Conservation (phyloP, 2,888 invertebrate species). For the Tachina grossa region DNA sequence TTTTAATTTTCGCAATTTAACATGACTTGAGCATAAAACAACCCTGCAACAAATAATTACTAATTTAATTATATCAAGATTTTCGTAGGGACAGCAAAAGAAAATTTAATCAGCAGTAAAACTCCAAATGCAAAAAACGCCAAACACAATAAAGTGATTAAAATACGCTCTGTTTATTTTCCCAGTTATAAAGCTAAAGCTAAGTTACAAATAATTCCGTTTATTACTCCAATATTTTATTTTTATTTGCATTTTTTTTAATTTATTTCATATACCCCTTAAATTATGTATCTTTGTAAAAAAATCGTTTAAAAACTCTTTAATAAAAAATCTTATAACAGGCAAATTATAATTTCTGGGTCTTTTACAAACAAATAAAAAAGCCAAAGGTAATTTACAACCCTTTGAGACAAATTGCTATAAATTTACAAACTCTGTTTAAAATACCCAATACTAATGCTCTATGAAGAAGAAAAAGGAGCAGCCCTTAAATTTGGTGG, state of each 20-base stretch:
- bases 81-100: too few species aligned
- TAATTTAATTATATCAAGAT: too few species aligned
- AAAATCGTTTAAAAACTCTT: conserved; percentile 11
- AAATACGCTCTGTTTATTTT: too few species aligned
- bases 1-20: too few species aligned
- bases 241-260: background rate
- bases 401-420: conserved; percentile 25
- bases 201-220: too few species aligned
- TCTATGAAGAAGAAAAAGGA: background rate
- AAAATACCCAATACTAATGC: conserved; percentile 1
- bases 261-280: background rate
- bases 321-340: background rate
- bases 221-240: too few species aligned
- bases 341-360: conserved; percentile 31
- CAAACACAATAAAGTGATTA: too few species aligned
- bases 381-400: conserved; percentile 27
- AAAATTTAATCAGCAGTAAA: too few species aligned
- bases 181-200: background rate
- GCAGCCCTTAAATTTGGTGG: conserved; percentile 18
- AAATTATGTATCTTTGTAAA: background rate
- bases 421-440: conserved; percentile 18
- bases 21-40: too few species aligned
- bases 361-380: background rate
- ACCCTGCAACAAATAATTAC: too few species aligned
- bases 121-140: too few species aligned